Evolutionary conservation across 1,140 invertebrate genomes (phyloP).

Genomic region (Ostrea edulis): DNA sequence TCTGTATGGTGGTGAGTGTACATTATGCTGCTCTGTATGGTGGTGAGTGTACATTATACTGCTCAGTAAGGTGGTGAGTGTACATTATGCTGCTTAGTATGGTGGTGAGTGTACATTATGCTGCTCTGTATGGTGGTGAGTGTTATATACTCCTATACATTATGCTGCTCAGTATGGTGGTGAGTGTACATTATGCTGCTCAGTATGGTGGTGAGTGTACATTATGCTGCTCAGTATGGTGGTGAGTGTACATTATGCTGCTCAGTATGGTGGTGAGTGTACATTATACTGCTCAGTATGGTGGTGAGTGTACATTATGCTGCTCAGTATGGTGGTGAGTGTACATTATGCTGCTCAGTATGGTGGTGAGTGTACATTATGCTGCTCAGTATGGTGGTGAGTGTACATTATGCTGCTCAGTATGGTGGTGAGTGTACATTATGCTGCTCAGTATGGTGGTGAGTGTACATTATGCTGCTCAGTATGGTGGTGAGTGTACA

Average conservation of each 20-base stretch:
- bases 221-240: conserved; percentile 76
- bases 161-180: conserved; percentile 76
- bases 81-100: conserved; percentile 76
- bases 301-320: conserved; percentile 76
- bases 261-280: conserved; percentile 73
- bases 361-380: conserved; percentile 75
- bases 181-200: conserved; percentile 75
- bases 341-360: conserved; percentile 76
- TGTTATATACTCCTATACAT: conserved; percentile 71
- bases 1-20: no score
- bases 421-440: conserved; percentile 76
- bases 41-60: conserved; percentile 69
- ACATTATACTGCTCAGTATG: no score
- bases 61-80: no score
- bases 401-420: conserved; percentile 75
- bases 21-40: conserved; percentile 77
- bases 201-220: conserved; percentile 75
- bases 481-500: conserved; percentile 76
- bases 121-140: conserved; percentile 75
- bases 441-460: conserved; percentile 76
- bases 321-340: conserved; percentile 75
- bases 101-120: conserved; percentile 76
- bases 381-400: conserved; percentile 76
- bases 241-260: conserved; percentile 75
- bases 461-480: conserved; percentile 74